These are phyloP conservation scores for Endotricha flammealis DNA, from an alignment of 2,888 invertebrate species.

Conservation along the genomic window DNA sequence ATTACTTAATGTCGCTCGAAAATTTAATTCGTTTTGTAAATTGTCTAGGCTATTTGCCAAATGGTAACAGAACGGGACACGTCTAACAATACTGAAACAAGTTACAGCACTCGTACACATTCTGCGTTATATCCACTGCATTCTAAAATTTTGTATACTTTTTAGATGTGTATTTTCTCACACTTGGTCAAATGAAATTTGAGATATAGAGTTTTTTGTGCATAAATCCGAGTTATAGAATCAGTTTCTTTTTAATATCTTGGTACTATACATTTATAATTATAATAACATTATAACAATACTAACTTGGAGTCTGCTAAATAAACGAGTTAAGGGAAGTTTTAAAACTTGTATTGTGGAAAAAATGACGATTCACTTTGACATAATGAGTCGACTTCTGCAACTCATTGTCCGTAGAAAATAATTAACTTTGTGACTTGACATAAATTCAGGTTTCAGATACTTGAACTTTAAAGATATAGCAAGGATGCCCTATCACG, in stretches of 20 bases:
- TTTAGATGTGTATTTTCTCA: no score
- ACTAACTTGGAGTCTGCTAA: conserved; percentile 2
- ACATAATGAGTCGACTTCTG: conserved; percentile 51
- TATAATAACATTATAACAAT: no score
- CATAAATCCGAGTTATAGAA: no score
- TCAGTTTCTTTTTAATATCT: no score
- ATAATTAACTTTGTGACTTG: conserved; percentile 72
- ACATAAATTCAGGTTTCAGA: conserved; percentile 45
- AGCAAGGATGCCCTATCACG: conserved; percentile 21
- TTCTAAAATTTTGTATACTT: no score
- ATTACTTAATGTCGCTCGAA: conserved; percentile 45
- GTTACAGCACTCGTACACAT: conserved; percentile 10
- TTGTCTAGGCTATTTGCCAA: conserved; percentile 47
- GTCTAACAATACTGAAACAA: conserved; percentile 27
- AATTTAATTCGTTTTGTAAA: conserved; percentile 46
- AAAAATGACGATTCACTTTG: conserved; percentile 45
- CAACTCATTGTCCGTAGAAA: conserved; percentile 64
- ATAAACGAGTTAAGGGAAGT: conserved; percentile 19
- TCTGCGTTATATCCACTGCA: neutral
- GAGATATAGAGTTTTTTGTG: no score
- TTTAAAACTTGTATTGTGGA: conserved; percentile 31
- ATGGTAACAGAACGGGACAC: conserved; percentile 39
- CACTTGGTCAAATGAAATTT: no score
- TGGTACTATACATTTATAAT: no score
- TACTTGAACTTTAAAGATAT: conserved; percentile 39